phyloP scores from a whole-genome alignment of 2,113 vertebrate species.

The Amphiprion percula region DNA sequence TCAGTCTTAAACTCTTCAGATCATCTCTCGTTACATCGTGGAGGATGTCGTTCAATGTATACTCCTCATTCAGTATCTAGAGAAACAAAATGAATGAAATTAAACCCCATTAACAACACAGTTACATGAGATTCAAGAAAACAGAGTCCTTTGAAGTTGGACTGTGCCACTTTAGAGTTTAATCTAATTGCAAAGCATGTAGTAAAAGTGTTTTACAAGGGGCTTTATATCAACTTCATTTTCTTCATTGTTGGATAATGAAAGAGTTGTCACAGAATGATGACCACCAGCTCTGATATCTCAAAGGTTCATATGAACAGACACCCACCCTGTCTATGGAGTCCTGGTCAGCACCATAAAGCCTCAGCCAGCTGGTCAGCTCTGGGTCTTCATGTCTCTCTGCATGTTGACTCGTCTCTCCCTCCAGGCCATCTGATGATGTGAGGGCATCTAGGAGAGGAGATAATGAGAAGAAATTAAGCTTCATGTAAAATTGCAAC shows the following conservation, averaged over 20 bases:
- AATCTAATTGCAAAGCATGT: neutral
- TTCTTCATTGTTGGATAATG: neutral
- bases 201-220: no score
- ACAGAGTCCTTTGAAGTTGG: neutral
- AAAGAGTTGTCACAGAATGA: no score
- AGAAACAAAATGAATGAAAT: conserved; percentile 6
- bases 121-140: neutral
- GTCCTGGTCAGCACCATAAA: conserved; percentile 90
- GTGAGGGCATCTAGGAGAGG: conserved; percentile 82
- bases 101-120: no score
- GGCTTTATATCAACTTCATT: no score
- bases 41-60: conserved; percentile 92
- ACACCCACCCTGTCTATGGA: conserved; percentile 89
- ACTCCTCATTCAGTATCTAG: conserved; percentile 90
- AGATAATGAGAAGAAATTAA: neutral
- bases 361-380: conserved; percentile 89
- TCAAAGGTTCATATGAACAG: neutral
- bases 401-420: conserved; percentile 47
- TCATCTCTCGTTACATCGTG: conserved; percentile 94
- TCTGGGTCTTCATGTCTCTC: conserved; percentile 82
- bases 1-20: conserved; percentile 93
- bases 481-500: no score
- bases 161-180: neutral
- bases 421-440: conserved; percentile 55
- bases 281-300: no score